A percentile compares a stretch with the other conserved stretches of the same genome.
Conservation (phyloP, 2,797 vertebrate species). For the Sebastes melanostomus region DNA sequence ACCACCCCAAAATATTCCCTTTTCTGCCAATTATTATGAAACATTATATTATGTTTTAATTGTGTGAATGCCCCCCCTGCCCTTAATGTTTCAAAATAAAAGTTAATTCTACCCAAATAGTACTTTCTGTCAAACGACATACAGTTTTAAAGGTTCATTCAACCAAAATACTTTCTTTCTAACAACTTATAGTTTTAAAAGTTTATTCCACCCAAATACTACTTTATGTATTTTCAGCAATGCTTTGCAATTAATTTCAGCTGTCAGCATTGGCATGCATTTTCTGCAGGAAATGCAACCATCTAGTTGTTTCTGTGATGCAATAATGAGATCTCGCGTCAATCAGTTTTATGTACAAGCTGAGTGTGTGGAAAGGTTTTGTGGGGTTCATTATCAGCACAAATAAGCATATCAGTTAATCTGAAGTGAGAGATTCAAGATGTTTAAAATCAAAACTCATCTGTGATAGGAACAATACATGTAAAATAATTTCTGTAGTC, state of each 20-base stretch:
- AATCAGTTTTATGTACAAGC: not conserved
- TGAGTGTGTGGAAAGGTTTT: not conserved
- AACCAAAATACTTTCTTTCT: not conserved
- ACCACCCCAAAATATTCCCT: not conserved
- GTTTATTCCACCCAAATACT: too few relatives aligned
- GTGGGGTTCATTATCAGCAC: not conserved
- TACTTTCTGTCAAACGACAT: too few relatives aligned
- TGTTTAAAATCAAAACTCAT: not conserved
- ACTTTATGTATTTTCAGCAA: too few relatives aligned
- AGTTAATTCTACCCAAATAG: too few relatives aligned
- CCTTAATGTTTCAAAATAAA: too few relatives aligned
- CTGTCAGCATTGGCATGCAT: too few relatives aligned
- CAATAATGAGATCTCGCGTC: not conserved
- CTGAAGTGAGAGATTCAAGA: not conserved
- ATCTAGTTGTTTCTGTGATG: not conserved
- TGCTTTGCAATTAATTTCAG: too few relatives aligned
- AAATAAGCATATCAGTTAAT: not conserved
- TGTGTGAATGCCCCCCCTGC: too few relatives aligned
- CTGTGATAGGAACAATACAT: not conserved
- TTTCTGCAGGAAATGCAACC: too few relatives aligned
- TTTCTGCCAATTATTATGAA: not conserved
- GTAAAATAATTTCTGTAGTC: not conserved
- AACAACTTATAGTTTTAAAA: too few relatives aligned
- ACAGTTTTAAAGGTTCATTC: too few relatives aligned
- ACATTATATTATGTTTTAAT: not conserved